Evolutionary conservation across 2,888 invertebrate species (phyloP), one percentile per base, ranked within the genome.

Genomic region (Euphydryas editha): DNA sequence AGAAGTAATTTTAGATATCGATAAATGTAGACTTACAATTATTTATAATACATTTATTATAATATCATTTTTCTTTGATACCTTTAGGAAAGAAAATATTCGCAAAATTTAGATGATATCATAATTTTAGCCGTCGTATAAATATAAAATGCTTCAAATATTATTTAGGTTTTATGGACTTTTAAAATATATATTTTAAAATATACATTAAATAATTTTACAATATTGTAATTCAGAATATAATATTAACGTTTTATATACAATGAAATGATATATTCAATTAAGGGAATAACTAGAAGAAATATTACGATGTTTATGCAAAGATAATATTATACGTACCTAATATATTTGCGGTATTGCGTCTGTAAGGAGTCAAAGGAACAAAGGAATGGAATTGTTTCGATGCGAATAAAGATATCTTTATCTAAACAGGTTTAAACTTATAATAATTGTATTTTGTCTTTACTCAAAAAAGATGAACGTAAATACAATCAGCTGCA

Each of bases 381-480:
- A 44, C 42, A 44, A 44, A 44, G 42, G n/a, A 44, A 44, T n/a
- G 42, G 42, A 44, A n/a, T 44, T 44, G 42, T 44, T 44, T 44
- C 42, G 1, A n/a, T 13, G 11, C n/a, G 42, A 44, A 44, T 44
- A n/a, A 44, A 44, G n/a, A 3, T n/a, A n/a, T n/a, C 42, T 44
- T 44, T 44, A n/a, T 39, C 39, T 44, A n/a, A 15, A n/a, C 42
- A n/a, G n/a, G 42, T 44, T 30, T 30, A n/a, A 44, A 44, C 2
- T 44, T 44, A 15, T 39, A 39, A 44, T 44, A 44, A 44, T n/a
- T 44, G 15, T n/a, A 44, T 44, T n/a, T 15, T n/a, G n/a, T 44
- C 15, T 44, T 6, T 3, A n/a, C 2, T n/a, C n/a, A 6, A 2
- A 44, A 44, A 44, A n/a, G 15, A 44, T 15, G 2, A n/a, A 44